phyloP scores from a whole-genome alignment of 2,113 vertebrate species.

The Saiga tatarica region DNA sequence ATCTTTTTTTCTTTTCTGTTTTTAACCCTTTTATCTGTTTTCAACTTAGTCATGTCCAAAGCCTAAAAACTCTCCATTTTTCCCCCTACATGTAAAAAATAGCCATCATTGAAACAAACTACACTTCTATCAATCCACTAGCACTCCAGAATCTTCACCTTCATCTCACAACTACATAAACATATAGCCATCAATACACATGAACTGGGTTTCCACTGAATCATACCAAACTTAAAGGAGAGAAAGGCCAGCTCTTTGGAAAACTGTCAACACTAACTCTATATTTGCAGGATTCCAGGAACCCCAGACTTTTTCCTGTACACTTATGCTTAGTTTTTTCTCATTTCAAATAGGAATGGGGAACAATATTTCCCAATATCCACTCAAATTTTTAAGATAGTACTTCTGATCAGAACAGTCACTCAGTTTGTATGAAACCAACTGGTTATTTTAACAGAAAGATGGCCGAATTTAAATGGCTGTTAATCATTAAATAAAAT shows the following conservation, averaged over 20 bases:
- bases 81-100: not conserved
- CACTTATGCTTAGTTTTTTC: not conserved
- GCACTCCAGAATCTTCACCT: not conserved
- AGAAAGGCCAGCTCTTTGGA: not conserved
- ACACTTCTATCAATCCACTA: not conserved
- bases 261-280: not conserved
- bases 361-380: not conserved
- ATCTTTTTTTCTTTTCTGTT: not conserved
- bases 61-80: not conserved
- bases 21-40: not conserved
- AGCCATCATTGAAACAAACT: not conserved
- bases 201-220: not conserved
- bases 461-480: not conserved
- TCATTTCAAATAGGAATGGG: not conserved
- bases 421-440: not conserved
- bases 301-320: not conserved
- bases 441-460: not conserved
- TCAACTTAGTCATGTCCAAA: not conserved
- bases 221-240: not conserved
- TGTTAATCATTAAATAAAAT: not conserved
- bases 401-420: not conserved
- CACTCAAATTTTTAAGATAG: not conserved
- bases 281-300: not conserved
- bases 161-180: not conserved
- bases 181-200: not conserved